Conservation (phyloP, 2,113 vertebrate species). For the Forbesichthys papilliferus region DNA sequence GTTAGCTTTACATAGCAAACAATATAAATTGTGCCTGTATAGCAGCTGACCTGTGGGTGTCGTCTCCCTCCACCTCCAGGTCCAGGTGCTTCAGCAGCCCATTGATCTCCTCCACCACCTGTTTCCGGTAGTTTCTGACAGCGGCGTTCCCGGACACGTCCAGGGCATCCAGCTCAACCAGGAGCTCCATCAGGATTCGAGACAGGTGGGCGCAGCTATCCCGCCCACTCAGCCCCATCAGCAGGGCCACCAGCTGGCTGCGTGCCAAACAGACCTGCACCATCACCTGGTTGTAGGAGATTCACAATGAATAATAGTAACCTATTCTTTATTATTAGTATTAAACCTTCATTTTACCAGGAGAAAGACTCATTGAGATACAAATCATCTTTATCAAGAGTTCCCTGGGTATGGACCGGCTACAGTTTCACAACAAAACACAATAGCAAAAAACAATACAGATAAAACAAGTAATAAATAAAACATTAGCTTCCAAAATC, state of each 20-base stretch:
- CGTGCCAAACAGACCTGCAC: conserved; percentile 90
- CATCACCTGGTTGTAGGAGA: conserved; percentile 75
- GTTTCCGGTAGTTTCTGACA: conserved; percentile 92
- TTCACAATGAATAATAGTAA: no score
- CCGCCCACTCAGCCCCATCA: conserved; percentile 86
- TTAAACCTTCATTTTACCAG: no score
- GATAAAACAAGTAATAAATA: no score
- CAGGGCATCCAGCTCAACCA: conserved; percentile 91
- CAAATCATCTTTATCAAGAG: no score
- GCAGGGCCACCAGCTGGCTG: conserved; percentile 88
- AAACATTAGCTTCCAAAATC: no score
- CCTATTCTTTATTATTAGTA: no score
- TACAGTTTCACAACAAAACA: no score
- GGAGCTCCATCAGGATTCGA: conserved; percentile 89
- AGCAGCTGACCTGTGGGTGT: conserved; percentile 71
- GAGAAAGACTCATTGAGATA: no score
- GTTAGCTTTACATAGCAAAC: no score
- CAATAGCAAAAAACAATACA: no score
- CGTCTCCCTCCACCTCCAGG: conserved; percentile 89
- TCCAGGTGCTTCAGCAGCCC: conserved; percentile 90
- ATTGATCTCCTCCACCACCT: conserved; percentile 96
- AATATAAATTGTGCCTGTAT: no score
- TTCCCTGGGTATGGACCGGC: no score
- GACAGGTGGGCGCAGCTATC: conserved; percentile 93
- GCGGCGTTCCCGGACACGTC: conserved; percentile 88